phyloP scores from a whole-genome alignment of 2,113 vertebrate genomes.

The Perccottus glenii region DNA sequence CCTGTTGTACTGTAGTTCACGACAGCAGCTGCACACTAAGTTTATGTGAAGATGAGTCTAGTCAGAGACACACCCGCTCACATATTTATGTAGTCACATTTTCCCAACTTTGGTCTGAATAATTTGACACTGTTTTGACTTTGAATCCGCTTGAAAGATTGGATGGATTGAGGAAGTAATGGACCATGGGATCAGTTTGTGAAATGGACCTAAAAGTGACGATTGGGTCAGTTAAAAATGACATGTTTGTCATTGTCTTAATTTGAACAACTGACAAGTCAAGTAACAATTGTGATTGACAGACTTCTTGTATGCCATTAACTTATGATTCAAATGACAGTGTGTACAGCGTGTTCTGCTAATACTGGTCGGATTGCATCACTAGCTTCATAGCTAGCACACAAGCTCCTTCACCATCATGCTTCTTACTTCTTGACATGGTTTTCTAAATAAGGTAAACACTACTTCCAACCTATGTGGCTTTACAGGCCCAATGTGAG shows the following conservation, averaged over 20 bases:
- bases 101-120: neutral
- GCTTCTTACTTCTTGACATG: too few species aligned
- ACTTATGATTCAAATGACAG: too few species aligned
- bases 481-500: neutral
- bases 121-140: slow-evolving; percentile 5
- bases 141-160: neutral
- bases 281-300: too few species aligned
- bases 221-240: neutral
- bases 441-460: too few species aligned
- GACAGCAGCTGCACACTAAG: slow-evolving; percentile 16
- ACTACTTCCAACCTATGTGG: too few species aligned
- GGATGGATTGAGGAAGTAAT: neutral
- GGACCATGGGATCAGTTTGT: neutral
- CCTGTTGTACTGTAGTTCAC: slow-evolving; percentile 36
- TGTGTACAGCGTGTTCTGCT: too few species aligned
- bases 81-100: neutral
- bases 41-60: slow-evolving; percentile 28
- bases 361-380: too few species aligned
- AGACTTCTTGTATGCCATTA: too few species aligned
- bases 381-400: too few species aligned
- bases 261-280: too few species aligned
- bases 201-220: neutral
- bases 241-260: too few species aligned
- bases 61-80: slow-evolving; percentile 26
- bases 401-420: too few species aligned